Conservation (phyloP, 1,140 invertebrate genomes). For the Nephila pilipes region DNA sequence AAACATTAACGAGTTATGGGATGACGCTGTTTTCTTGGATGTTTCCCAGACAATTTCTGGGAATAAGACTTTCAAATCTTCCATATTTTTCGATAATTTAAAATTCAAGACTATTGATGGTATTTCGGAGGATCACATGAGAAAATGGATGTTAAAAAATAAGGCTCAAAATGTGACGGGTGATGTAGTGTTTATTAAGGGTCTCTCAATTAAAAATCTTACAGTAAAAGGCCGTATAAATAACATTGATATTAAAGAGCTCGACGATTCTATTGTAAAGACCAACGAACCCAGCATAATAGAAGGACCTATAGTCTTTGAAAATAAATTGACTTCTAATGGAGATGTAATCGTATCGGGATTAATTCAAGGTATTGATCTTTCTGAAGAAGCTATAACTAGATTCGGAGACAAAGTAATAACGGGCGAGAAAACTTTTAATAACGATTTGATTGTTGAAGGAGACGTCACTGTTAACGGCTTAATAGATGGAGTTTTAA, state of each 20-base stretch:
- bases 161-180: conserved; percentile 57
- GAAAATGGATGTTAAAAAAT: conserved; percentile 77
- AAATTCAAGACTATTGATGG: conserved; percentile 75
- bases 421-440: conserved; percentile 69
- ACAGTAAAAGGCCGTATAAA: conserved; percentile 67
- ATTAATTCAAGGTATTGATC: conserved; percentile 73
- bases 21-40: conserved; percentile 71
- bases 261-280: conserved; percentile 68
- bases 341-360: conserved; percentile 60
- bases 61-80: conserved; percentile 54
- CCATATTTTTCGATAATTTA: conserved; percentile 56
- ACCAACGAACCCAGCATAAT: conserved; percentile 54
- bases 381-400: conserved; percentile 73
- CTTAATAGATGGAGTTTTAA: conserved; percentile 61
- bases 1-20: conserved; percentile 66
- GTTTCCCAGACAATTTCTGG: conserved; percentile 70
- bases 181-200: conserved; percentile 61
- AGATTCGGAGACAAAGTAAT: conserved; percentile 57
- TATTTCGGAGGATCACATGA: conserved; percentile 63
- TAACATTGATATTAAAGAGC: conserved; percentile 49
- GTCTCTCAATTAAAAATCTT: conserved; percentile 35
- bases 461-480: conserved; percentile 63
- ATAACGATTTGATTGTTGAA: conserved; percentile 43
- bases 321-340: neutral
- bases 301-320: conserved; percentile 59